phyloP scores from a whole-genome alignment of 2,113 vertebrate species.

The Hydropotes inermis region DNA sequence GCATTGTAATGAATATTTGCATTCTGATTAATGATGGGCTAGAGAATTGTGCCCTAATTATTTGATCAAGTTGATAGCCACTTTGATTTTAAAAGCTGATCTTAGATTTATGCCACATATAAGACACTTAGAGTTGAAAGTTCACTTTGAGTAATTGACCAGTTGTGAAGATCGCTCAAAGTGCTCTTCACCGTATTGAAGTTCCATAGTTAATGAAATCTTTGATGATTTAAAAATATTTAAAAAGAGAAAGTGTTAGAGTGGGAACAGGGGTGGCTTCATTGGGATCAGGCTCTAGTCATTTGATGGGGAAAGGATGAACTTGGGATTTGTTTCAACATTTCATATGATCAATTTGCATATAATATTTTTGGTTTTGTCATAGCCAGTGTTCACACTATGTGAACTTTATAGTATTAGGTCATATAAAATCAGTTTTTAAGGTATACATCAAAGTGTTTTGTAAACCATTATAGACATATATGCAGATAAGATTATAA shows the following conservation, averaged over 20 bases:
- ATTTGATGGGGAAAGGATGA: background rate
- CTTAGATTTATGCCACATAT: constrained; percentile 35
- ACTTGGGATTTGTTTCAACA: background rate
- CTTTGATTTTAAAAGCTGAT: constrained; percentile 42
- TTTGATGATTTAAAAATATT: constrained; percentile 40
- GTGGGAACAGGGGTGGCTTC: background rate
- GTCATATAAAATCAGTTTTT: background rate
- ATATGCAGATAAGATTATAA: background rate
- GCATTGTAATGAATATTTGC: background rate
- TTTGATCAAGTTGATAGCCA: constrained; percentile 53
- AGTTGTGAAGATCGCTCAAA: constrained; percentile 40
- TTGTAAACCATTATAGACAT: background rate
- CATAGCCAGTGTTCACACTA: background rate
- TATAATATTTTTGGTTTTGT: background rate
- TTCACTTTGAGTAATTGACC: constrained; percentile 48
- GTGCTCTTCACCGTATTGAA: constrained; percentile 48
- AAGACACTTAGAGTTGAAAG: constrained; percentile 45
- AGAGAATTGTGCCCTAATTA: constrained; percentile 17
- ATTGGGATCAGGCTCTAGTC: background rate
- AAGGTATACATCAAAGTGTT: background rate
- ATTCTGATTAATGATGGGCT: background rate
- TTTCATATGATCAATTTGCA: background rate
- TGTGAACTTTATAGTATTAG: background rate
- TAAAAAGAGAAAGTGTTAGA: background rate
- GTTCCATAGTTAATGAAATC: constrained; percentile 20